These are phyloP conservation scores for Drosophila carrolli DNA, from an alignment of 1,140 invertebrate genomes.

Conservation along the genomic window DNA sequence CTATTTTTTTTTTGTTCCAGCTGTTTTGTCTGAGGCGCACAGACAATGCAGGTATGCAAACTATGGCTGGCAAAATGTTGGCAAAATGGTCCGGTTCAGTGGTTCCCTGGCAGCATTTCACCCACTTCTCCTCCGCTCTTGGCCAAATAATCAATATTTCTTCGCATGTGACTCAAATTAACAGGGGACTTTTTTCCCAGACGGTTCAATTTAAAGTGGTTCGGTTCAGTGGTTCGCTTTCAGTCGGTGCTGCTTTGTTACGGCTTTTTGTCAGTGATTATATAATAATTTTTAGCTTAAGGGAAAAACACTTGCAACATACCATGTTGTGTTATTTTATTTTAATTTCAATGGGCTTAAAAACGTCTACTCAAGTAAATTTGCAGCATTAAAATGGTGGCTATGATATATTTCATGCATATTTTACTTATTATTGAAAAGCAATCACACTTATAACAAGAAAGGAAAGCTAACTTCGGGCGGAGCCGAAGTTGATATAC, in stretches of 20 bases:
- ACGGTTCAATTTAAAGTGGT: slow-evolving; percentile 33
- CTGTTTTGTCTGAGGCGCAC: slow-evolving; percentile 17
- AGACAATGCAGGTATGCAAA: slow-evolving; percentile 47
- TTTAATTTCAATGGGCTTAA: too few species aligned
- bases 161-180: slow-evolving; percentile 51
- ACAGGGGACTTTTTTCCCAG: slow-evolving; percentile 26
- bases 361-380: too few species aligned
- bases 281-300: neutral
- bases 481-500: too few species aligned
- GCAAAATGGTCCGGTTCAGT: slow-evolving; percentile 47
- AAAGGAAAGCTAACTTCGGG: too few species aligned
- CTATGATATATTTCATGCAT: too few species aligned
- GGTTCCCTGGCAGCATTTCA: slow-evolving; percentile 3
- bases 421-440: too few species aligned
- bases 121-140: slow-evolving; percentile 5
- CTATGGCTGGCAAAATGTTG: slow-evolving; percentile 51
- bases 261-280: neutral
- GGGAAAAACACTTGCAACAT: too few species aligned
- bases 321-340: too few species aligned
- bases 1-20: neutral
- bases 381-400: too few species aligned
- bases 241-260: neutral
- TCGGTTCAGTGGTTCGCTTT: slow-evolving; percentile 31
- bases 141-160: slow-evolving; percentile 52
- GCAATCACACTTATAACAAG: too few species aligned